Base-by-base conservation (phyloP, 2,797 vertebrate species). In the Danio choprae region DNA sequence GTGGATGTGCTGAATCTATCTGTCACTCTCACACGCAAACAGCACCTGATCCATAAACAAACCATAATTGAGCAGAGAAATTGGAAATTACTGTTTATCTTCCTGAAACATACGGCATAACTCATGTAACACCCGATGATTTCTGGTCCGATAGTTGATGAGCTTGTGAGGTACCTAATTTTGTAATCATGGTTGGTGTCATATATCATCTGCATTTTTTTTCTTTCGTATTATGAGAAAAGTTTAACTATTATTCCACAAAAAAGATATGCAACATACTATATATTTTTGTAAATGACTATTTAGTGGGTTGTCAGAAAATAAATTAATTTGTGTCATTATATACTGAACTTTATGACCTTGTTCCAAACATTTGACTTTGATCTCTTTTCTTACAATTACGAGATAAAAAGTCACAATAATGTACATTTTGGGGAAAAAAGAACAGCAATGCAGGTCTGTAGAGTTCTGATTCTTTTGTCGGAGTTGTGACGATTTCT, bases 81-180 rank as follows among this genome's bases (percentile, higher is more conserved):
- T 80, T 46, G 86, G 81, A 91, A 93, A 92, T 89, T 86, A 90
- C 87, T 75, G 29, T 89, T 91, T 92, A 93, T 93, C 90, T 91
- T 80, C 87, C 87, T 86, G 81, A 81, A 91, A 82, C 91, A 92
- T 88, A 87, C 85, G 87, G 89, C 90, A 88, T 84, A 89, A 86
- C 84, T 55, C 79, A 84, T 86, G 86, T 86, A 56, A 18, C 43
- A 56, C 53, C 22, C 40, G 43, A 76, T 53, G 48, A 78, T 73
- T 55, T 74, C 38, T 62, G 7, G 46, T 70, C 29, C 18, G 36
- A 83, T 81, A 46, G 40, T n/a, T 68, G 22, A 53, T 15, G 12
- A 50, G 11, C 20, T 72, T 73, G 44, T 18, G 36, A 16, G 7
- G 71, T 18, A 40, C 38, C 44, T 73, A 36, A 73, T 67, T 73